Evolutionary conservation across 2,797 vertebrate species (phyloP), one percentile per base, ranked within the genome.

Genomic region (Crocidura indochinensis): DNA sequence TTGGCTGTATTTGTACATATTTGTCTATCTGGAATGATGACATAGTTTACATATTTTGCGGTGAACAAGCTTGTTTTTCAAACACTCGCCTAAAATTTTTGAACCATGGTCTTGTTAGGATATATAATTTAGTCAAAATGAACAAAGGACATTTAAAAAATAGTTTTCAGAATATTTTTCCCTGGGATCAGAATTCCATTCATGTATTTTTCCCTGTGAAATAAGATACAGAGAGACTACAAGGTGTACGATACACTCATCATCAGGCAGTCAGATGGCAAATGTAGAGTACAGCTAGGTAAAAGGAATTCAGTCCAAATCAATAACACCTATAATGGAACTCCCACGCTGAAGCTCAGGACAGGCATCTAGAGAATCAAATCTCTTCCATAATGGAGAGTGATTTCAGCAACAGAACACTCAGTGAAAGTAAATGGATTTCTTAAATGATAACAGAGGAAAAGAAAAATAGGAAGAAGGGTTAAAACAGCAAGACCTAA

Each of bases 271-370:
- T 91, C 87, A 95, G 68, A 86, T 91, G 76, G 76, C 77, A 91
- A 71, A 67, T 77, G 77, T 51, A 67, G 56, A 85, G 49, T 26
- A 47, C n/a, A 83, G 51, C 15, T 80, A 69, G 64, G 38, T 65
- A 87, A 91, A 72, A 81, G 60, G 80, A 92, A 74, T 10, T 67
- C 12, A 49, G 79, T 67, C 60, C 82, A 85, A 87, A 95, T 95
- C 94, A 91, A 72, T 95, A 91, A 10, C 69, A 46, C 7, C 76
- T 91, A 44, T 92, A 91, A 94, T 92, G 73, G 94, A 93, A 92
- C 76, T 64, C 91, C 90, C 46, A 87, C 8, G 8, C 90, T 9
- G 29, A 80, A 75, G 74, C 22, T 53, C 29, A 24, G 72, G 81
- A 83, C 64, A 44, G 69, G 72, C 85, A 62, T 69, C 46, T 10